Evolutionary conservation across 2,113 vertebrate genomes (phyloP), one percentile per base, ranked within the genome.

Genomic region (Leucosticte australis): DNA sequence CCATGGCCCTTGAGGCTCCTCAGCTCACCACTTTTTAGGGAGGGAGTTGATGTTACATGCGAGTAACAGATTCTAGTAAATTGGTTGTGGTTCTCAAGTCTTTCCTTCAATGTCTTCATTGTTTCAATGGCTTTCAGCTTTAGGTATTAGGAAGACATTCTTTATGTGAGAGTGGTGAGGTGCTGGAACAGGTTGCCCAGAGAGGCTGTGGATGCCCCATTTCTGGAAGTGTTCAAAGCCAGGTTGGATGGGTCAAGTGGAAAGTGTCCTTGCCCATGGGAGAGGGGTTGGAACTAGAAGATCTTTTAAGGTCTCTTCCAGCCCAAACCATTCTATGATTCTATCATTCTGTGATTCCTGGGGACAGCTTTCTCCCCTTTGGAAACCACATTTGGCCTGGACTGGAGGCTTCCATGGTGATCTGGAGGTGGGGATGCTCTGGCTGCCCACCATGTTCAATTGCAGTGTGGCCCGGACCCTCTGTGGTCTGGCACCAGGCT

Each of bases 381-480:
- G 46, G 28, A 79, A 90, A 57, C 6, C 26, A 26, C 23, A 55
- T 31, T 39, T 0, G 0, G 15, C 27, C 23, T 56, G 24, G 28
- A 27, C 16, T 33, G 39, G 42, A 46, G 56, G 26, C 21, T 62
- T 77, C 26, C 8, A 15, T 1, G 5, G 15, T 33, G 47, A 26
- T 2, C 9, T 53, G 60, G 39, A 83, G 12, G 15, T 69, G 17
- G 15, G 13, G 24, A 9, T 90, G 57, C 24, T 11, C 2, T 27
- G 57, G 12, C 14, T 80, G 21, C 17, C 22, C 67, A n/a, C 13
- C 13, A 30, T 0, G 1, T 20, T 57, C 1, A 1, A 5, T 10
- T 57, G 53, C 0, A 3, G 20, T 37, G 47, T 78, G 39, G 4
- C 19, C 28, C 47, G 70, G 55, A 67, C 9, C 7, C 18, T 35